Percentiles rank a stretch among this genome's conserved stretches.
These are phyloP conservation scores for Thymelicus acteon DNA, from an alignment of 2,888 invertebrate species.

Conservation along the genomic window DNA sequence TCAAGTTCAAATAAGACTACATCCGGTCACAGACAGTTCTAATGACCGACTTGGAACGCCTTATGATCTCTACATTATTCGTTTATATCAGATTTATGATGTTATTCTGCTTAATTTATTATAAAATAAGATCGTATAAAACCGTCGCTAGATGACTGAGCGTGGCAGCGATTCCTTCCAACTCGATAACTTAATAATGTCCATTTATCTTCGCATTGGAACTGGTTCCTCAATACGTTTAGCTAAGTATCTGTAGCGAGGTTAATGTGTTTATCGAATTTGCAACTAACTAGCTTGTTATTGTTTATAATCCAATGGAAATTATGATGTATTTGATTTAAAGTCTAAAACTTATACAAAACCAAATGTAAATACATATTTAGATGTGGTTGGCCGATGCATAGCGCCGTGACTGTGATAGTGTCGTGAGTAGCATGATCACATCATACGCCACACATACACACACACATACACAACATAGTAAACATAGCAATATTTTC, in stretches of 20 bases:
- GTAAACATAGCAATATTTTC: too few species aligned
- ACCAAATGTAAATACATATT: too few species aligned
- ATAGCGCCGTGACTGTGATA: too few species aligned
- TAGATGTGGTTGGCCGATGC: too few species aligned
- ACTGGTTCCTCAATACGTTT: slow-evolving; percentile 33
- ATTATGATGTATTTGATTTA: slow-evolving; percentile 1
- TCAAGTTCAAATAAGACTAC: too few species aligned
- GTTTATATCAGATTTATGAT: neutral
- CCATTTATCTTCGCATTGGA: slow-evolving; percentile 32
- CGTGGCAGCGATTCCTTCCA: slow-evolving; percentile 28
- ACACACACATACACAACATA: too few species aligned
- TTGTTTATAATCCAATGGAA: slow-evolving; percentile 6
- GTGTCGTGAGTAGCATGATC: too few species aligned
- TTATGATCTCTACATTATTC: neutral
- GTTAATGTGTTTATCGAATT: slow-evolving; percentile 30
- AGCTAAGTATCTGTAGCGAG: slow-evolving; percentile 22
- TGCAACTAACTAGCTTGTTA: slow-evolving; percentile 19
- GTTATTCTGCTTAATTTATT: slow-evolving; percentile 5
- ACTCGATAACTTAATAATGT: slow-evolving; percentile 35
- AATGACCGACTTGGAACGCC: too few species aligned
- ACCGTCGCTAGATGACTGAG: slow-evolving; percentile 29
- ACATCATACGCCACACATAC: too few species aligned
- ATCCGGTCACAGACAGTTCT: too few species aligned
- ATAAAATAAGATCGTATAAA: slow-evolving; percentile 23
- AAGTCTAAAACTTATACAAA: neutral